These are phyloP conservation scores for Bellardia pandia DNA, from an alignment of 2,888 invertebrate genomes.

Conservation along the genomic window DNA sequence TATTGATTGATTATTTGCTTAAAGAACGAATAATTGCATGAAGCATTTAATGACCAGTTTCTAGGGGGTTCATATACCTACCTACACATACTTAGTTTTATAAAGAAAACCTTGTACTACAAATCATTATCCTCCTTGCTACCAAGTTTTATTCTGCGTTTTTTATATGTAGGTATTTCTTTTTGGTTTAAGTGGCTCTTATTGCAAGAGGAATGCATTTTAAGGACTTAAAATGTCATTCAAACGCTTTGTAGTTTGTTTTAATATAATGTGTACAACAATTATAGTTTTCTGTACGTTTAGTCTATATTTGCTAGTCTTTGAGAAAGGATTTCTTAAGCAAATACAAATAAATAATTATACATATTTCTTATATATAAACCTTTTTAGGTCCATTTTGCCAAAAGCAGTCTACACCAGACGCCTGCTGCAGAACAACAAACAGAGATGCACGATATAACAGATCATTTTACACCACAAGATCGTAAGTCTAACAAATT, in stretches of 20 bases:
- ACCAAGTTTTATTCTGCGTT: neutral
- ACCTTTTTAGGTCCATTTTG: constrained; percentile 87
- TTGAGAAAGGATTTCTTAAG: constrained; percentile 25
- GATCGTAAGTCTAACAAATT: constrained; percentile 78
- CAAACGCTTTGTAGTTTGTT: neutral
- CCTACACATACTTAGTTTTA: no score
- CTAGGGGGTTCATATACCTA: neutral
- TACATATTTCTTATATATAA: neutral
- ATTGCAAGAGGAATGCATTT: constrained; percentile 20
- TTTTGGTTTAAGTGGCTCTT: constrained; percentile 36
- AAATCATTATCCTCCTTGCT: constrained; percentile 51
- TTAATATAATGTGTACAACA: neutral
- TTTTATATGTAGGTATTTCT: neutral
- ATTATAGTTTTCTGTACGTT: constrained; percentile 17
- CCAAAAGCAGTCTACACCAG: constrained; percentile 84
- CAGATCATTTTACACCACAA: constrained; percentile 78
- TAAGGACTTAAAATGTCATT: constrained; percentile 30
- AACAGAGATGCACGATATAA: constrained; percentile 84
- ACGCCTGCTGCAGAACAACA: constrained; percentile 76
- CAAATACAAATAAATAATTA: neutral
- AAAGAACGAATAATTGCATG: constrained; percentile 22
- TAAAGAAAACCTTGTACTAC: constrained; percentile 59
- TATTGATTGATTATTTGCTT: constrained; percentile 56
- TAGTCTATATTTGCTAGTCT: constrained; percentile 45
- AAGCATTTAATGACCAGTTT: constrained; percentile 46